A percentile compares a stretch with the other conserved stretches of the same genome.
Evolutionary conservation across 2,888 invertebrate species (phyloP).

Genomic region (Macropis europaea): DNA sequence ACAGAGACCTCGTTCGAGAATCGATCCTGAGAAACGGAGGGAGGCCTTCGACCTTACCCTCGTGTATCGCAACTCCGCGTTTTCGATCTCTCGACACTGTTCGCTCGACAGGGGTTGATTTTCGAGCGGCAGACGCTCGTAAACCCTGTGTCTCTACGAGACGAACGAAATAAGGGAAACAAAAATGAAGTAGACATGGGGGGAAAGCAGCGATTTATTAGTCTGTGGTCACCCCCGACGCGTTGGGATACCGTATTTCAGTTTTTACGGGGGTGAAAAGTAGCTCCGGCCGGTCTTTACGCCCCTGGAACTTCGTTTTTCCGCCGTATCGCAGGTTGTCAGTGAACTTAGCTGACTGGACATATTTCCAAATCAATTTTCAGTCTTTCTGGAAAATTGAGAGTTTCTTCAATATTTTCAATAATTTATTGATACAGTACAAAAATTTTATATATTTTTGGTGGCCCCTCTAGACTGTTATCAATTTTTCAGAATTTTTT

Average conservation of each 20-base stretch:
- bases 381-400: too few species aligned
- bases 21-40: constrained; percentile 11
- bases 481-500: too few species aligned
- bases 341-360: too few species aligned
- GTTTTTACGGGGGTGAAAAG: neutral
- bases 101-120: neutral
- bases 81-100: neutral
- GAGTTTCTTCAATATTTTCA: too few species aligned
- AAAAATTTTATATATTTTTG: too few species aligned
- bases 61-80: neutral
- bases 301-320: too few species aligned
- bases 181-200: constrained; percentile 27
- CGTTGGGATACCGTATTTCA: neutral
- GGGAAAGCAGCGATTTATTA: constrained; percentile 42
- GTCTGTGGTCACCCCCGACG: constrained; percentile 25
- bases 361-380: too few species aligned
- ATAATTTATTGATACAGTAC: too few species aligned
- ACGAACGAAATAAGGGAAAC: constrained; percentile 14
- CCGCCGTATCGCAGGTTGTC: too few species aligned
- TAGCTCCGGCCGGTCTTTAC: too few species aligned
- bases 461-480: too few species aligned
- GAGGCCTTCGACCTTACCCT: constrained; percentile 14
- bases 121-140: constrained; percentile 30
- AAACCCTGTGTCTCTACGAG: constrained; percentile 15
- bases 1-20: constrained; percentile 1